Percentiles rank a stretch among this genome's conserved stretches.
phyloP scores from a whole-genome alignment of 2,888 invertebrate genomes.

The Heliconius cydno region DNA sequence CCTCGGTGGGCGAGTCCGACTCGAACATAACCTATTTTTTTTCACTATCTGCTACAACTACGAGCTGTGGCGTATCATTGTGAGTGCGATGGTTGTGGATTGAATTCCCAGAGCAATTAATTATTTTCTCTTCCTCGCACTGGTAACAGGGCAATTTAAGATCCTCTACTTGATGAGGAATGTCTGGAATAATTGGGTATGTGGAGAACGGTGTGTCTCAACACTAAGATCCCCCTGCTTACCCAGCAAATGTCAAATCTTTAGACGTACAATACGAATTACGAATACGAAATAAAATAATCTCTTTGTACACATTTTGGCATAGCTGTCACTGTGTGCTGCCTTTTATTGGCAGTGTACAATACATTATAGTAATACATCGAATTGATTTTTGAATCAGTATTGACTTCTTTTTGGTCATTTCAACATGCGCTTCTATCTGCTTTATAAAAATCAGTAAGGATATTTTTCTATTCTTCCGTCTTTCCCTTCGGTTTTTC shows the following conservation, averaged over 20 bases:
- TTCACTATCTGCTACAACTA: no score
- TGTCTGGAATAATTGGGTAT: not conserved
- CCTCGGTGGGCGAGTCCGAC: no score
- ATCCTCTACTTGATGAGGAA: not conserved
- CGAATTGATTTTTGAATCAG: slow-evolving; percentile 8
- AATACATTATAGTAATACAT: not conserved
- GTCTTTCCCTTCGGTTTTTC: not conserved
- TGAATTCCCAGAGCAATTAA: no score
- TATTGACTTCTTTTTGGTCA: slow-evolving; percentile 41
- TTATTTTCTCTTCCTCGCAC: no score
- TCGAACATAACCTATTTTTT: no score
- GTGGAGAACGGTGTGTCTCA: not conserved
- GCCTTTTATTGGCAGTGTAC: slow-evolving; percentile 13
- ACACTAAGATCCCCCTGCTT: not conserved
- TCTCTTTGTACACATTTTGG: not conserved
- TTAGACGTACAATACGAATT: no score
- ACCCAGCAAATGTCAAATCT: not conserved
- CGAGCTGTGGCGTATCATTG: no score
- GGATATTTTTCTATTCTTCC: slow-evolving; percentile 48
- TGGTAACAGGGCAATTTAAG: no score
- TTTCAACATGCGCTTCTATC: slow-evolving; percentile 66
- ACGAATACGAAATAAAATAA: not conserved
- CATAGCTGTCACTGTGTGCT: not conserved
- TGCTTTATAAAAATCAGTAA: slow-evolving; percentile 75
- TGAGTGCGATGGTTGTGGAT: no score